A percentile compares a stretch with the other conserved stretches of the same genome.
These are phyloP conservation scores for Terrapene triunguis DNA, from an alignment of 2,113 vertebrate genomes.

Conservation along the genomic window DNA sequence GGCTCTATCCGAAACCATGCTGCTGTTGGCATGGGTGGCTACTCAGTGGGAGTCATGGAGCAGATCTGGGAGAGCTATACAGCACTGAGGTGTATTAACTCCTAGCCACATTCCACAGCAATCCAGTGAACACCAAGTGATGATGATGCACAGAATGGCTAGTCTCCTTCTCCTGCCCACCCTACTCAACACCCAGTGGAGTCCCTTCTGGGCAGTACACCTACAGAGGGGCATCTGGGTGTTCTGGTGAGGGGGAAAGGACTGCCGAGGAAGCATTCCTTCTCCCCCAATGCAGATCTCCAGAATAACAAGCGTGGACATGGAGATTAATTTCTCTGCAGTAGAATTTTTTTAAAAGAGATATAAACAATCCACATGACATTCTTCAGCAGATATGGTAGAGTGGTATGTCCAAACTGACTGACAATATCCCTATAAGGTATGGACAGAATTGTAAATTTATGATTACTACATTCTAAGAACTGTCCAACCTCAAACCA, in stretches of 20 bases:
- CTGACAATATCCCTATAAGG: neutral
- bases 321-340: neutral
- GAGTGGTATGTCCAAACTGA: neutral
- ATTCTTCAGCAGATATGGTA: neutral
- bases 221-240: neutral
- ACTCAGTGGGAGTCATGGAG: neutral
- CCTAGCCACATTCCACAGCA: neutral
- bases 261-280: neutral
- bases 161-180: neutral
- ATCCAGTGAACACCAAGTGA: neutral
- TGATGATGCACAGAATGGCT: no score
- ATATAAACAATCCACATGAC: neutral
- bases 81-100: neutral
- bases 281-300: neutral
- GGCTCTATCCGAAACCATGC: neutral
- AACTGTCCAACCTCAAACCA: neutral
- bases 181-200: neutral
- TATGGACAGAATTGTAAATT: neutral
- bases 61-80: neutral
- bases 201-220: neutral
- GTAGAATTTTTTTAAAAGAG: neutral
- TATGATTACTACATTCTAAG: neutral
- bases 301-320: neutral
- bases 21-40: neutral
- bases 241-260: neutral